Evolutionary conservation across 2,888 invertebrate genomes (phyloP).

Genomic region (Tenthredo amoena): DNA sequence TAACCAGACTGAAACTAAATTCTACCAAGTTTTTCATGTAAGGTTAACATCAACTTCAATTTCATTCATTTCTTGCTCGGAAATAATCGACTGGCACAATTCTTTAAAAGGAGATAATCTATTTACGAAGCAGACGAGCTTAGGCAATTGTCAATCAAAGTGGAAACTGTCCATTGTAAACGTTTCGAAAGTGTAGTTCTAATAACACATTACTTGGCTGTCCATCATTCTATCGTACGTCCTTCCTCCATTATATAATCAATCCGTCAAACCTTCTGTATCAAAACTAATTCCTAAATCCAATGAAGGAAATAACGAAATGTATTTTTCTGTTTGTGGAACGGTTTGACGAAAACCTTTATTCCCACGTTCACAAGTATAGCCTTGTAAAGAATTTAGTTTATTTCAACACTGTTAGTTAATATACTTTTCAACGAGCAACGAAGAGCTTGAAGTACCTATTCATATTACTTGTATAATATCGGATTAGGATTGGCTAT

Average conservation of each 20-base stretch:
- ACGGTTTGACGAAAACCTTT: background rate
- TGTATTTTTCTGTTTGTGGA: background rate
- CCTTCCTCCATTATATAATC: background rate
- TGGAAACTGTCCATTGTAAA: background rate
- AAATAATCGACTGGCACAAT: background rate
- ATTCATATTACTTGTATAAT: background rate
- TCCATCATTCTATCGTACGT: background rate
- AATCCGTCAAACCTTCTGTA: background rate
- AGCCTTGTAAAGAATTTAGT: background rate
- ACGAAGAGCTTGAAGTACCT: background rate
- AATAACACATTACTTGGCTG: conserved; percentile 2
- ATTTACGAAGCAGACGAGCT: background rate
- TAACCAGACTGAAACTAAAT: background rate
- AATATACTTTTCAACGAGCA: background rate
- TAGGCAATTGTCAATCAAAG: background rate
- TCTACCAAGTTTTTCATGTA: background rate
- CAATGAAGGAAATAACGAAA: background rate
- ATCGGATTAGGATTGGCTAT: background rate
- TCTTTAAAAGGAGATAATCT: background rate
- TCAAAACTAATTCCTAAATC: background rate
- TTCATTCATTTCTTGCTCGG: background rate
- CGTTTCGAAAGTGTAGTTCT: background rate
- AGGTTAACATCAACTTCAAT: background rate
- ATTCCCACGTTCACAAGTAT: background rate
- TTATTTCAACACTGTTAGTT: background rate